Conservation (phyloP, 1,140 invertebrate species). For the Magallana ariakensis region DNA sequence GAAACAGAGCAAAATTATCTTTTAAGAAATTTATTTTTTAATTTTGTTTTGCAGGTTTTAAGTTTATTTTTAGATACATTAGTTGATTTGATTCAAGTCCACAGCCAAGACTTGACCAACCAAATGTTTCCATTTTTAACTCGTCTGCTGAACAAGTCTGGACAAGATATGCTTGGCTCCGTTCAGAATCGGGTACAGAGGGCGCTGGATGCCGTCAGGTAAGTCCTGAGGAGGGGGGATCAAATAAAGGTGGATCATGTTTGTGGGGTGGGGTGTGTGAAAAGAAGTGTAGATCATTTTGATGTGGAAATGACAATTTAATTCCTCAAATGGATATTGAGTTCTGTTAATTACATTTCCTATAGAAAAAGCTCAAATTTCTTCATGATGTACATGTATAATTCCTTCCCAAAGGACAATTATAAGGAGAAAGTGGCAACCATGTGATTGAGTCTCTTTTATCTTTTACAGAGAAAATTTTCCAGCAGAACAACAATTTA, state of each 20-base stretch:
- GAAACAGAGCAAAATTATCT: neutral
- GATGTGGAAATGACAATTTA: no score
- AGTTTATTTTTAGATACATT: constrained; percentile 95
- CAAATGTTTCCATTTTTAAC: constrained; percentile 94
- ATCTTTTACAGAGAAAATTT: constrained; percentile 83
- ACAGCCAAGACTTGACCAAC: constrained; percentile 91
- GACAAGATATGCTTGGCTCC: constrained; percentile 92
- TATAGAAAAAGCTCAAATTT: no score
- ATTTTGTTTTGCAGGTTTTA: constrained; percentile 85
- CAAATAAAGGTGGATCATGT: neutral
- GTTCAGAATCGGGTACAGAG: constrained; percentile 93
- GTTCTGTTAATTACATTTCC: no score
- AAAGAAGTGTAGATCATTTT: no score
- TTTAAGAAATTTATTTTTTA: neutral
- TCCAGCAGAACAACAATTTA: constrained; percentile 84
- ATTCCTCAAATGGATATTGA: no score
- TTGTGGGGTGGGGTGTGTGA: no score
- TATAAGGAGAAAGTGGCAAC: no score
- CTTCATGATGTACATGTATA: no score
- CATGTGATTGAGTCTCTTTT: neutral
- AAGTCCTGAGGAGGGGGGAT: constrained; percentile 65
- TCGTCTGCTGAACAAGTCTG: constrained; percentile 91
- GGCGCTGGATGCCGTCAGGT: constrained; percentile 91
- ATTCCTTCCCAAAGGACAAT: no score
- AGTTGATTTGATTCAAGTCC: constrained; percentile 91